Evolutionary conservation across 2,797 vertebrate species (phyloP), one percentile per base, ranked within the genome.

Genomic region (Microcaecilia unicolor): DNA sequence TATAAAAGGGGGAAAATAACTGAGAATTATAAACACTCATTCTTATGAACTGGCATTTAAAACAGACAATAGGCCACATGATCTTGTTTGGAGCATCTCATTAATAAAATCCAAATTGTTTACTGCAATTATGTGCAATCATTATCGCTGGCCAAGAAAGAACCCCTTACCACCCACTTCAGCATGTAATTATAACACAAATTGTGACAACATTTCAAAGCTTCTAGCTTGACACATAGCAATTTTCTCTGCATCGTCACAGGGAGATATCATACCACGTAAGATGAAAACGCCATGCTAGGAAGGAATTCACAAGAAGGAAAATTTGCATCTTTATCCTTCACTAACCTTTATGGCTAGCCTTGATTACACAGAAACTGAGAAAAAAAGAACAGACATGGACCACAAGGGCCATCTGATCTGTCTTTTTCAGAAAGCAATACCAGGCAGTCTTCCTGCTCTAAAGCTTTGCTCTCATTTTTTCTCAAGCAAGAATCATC

Each of bases 51-150:
- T 59, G 31, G 55, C 62, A 35, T 39, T 51, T 66, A 60, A 66
- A 58, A 26, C 53, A 59, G 48, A 67, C 61, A 64, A 67, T 46
- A 43, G 52, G 34, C 41, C 57, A 47, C 49, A 65, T 67, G 40
- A 62, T 42, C 58, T 37, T 67, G 37, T 71, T 69, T 65, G 41
- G 44, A 70, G 57, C 37, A 66, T 55, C 75, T 76, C 58, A 55
- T 74, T 74, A 78, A 79, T 76, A 74, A 76, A 71, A 70, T 42
- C 53, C 61, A 57, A 67, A 62, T 38, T 70, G 63, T 71, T 73
- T 71, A 71, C 58, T 54, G 57, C 62, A 76, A 70, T 80, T 68
- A 72, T 22, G 41, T 53, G 37, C 37, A 71, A 74, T 76, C 61
- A 60, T 46, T 59, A 68, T 58, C 57, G 47, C 55, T 48, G 51